Evolutionary conservation across 92 coral and sea anemone species (phyloP).

Genomic region (Metridium senile): DNA sequence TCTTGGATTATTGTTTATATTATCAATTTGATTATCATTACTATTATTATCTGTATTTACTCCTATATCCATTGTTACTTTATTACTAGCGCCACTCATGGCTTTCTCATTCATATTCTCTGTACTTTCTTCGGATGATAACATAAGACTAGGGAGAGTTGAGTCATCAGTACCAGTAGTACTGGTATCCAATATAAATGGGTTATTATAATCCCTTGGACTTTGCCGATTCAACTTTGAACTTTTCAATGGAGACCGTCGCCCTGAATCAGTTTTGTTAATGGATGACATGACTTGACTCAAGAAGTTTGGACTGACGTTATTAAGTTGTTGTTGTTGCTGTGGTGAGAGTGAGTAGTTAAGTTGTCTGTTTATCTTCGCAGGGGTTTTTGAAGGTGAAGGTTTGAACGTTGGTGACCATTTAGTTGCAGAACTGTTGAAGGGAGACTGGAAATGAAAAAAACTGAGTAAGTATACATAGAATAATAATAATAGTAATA

Average conservation of each 20-base stretch:
- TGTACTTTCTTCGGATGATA: constrained; percentile 20
- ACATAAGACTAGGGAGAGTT: constrained; percentile 10
- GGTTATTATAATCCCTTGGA: constrained; percentile 17
- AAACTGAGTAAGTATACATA: not conserved
- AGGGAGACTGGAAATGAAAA: constrained; percentile 1
- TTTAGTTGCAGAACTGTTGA: constrained; percentile 3
- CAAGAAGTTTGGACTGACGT: constrained; percentile 21
- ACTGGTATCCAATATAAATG: constrained; percentile 31
- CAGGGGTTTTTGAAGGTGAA: not conserved
- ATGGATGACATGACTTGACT: constrained; percentile 34
- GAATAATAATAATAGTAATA: not conserved
- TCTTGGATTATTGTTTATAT: not conserved
- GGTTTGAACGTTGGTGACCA: constrained; percentile 4
- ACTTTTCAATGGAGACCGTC: not conserved
- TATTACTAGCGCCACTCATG: not conserved
- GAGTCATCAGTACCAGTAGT: constrained; percentile 15
- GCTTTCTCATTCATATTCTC: constrained; percentile 5
- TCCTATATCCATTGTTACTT: constrained; percentile 22
- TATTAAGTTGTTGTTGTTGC: not conserved
- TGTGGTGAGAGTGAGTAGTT: not conserved
- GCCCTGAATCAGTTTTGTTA: constrained; percentile 9
- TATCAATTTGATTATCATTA: not conserved
- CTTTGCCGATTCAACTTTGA: not conserved
- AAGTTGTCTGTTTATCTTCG: not conserved
- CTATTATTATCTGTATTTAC: constrained; percentile 25